Evolutionary conservation across 2,797 vertebrate genomes (phyloP).

Genomic region (Eulemur albifrons): DNA sequence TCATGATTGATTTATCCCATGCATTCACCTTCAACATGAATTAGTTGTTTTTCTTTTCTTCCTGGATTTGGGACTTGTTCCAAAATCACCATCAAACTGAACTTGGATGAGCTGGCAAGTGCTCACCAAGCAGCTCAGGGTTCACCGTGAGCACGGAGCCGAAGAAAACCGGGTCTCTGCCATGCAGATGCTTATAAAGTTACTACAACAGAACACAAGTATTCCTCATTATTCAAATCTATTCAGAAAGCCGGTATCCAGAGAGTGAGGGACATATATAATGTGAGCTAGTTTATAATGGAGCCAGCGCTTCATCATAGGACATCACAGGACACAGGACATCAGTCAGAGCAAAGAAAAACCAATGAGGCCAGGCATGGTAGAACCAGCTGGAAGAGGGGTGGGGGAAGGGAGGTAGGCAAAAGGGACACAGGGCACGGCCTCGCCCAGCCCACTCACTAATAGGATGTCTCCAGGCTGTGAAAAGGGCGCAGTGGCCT

Average conservation of each 20-base stretch:
- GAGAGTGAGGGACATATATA: not conserved
- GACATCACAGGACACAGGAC: not conserved
- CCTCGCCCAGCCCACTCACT: not conserved
- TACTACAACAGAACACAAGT: not conserved
- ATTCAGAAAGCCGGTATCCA: not conserved
- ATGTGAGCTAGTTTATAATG: not conserved
- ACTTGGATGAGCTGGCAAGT: not conserved
- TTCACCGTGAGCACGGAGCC: not conserved
- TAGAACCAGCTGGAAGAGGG: not conserved
- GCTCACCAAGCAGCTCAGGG: not conserved
- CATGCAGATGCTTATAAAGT: not conserved
- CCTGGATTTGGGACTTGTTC: not conserved
- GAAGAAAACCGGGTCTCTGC: not conserved
- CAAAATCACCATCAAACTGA: not conserved
- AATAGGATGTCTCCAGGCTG: not conserved
- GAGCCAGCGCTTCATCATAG: not conserved
- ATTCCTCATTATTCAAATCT: not conserved
- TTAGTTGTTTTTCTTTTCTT: not conserved
- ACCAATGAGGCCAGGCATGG: not conserved
- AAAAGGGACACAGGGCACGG: not conserved
- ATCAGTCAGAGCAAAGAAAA: not conserved
- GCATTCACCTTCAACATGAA: not conserved
- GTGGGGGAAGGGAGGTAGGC: too few species aligned
- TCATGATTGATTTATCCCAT: not conserved
- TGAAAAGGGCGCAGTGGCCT: not conserved